These are phyloP conservation scores for Propithecus perrieri DNA, from an alignment of 2,797 vertebrate genomes.

Conservation along the genomic window DNA sequence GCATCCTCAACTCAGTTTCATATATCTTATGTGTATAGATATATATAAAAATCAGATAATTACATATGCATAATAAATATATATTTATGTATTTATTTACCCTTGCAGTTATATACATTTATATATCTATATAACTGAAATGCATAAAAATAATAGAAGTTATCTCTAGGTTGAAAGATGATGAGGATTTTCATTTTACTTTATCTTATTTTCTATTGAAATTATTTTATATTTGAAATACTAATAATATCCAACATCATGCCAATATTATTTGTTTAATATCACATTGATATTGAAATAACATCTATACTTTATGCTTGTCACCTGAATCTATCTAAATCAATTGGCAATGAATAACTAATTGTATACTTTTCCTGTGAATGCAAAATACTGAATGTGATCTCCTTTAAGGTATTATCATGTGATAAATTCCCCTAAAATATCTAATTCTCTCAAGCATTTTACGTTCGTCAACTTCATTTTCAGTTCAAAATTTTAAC, in stretches of 20 bases:
- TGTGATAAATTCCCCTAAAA: background rate
- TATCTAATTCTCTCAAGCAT: background rate
- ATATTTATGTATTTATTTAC: background rate
- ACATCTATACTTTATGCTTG: background rate
- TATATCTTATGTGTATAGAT: background rate
- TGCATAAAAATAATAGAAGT: background rate
- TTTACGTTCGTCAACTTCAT: background rate
- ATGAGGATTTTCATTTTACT: background rate
- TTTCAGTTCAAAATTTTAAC: background rate
- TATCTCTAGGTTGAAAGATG: background rate
- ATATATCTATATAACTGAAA: background rate
- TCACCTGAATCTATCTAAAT: background rate
- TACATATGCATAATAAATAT: background rate
- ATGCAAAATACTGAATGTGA: rapidly evolving
- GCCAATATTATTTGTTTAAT: background rate
- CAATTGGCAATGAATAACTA: background rate
- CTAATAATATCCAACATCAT: background rate
- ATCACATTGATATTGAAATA: background rate
- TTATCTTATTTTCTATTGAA: background rate
- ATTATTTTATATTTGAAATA: background rate
- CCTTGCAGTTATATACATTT: background rate
- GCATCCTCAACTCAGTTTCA: background rate
- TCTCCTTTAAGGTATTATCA: background rate
- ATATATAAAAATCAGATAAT: background rate
- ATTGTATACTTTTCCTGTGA: background rate